Conservation (phyloP, 2,888 invertebrate species). For the Drosophila putrida region DNA sequence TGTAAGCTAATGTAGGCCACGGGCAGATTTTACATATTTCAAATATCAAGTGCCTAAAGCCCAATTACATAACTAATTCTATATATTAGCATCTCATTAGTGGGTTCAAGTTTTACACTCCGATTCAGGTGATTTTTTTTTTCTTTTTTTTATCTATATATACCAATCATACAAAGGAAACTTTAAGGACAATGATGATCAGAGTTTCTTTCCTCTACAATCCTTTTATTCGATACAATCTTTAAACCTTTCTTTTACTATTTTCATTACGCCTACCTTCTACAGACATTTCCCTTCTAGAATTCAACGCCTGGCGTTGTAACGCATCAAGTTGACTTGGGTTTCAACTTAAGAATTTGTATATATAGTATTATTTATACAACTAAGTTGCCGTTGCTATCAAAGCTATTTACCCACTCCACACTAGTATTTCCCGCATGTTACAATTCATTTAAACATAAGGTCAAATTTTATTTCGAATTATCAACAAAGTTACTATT, state of each 20-base stretch:
- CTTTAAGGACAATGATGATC: too few species aligned
- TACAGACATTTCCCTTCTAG: background rate
- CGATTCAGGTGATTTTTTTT: constrained; percentile 12
- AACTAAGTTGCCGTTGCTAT: constrained; percentile 1
- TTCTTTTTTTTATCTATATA: background rate
- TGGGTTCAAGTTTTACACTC: constrained; percentile 1
- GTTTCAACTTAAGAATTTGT: background rate
- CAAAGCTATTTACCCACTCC: background rate
- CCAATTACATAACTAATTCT: constrained; percentile 27
- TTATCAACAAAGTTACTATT: background rate
- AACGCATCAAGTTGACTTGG: background rate
- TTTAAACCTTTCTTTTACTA: background rate
- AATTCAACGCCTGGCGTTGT: background rate
- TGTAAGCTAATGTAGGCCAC: constrained; percentile 31
- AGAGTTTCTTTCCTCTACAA: background rate
- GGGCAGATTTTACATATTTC: constrained; percentile 26
- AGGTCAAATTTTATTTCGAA: constrained; percentile 1
- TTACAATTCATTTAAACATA: background rate
- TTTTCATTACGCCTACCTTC: background rate
- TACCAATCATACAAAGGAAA: too few species aligned
- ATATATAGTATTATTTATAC: background rate
- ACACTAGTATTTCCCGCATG: background rate
- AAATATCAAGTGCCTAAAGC: constrained; percentile 18
- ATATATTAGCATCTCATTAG: constrained; percentile 50
- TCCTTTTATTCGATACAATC: background rate